Evolutionary conservation across 2,113 vertebrate genomes (phyloP).

Genomic region (Cyphomyrus plagiostoma): DNA sequence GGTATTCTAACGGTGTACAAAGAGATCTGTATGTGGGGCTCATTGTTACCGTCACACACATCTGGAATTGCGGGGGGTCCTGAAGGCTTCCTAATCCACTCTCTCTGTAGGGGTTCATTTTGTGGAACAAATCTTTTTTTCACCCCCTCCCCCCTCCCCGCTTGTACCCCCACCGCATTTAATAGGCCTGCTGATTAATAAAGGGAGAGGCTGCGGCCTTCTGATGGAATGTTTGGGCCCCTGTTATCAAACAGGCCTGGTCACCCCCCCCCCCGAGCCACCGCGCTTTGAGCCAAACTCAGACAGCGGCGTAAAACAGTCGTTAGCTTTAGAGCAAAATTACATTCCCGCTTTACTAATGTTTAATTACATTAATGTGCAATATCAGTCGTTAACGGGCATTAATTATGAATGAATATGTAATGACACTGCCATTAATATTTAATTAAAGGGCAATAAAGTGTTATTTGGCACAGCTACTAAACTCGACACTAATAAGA

Average conservation of each 20-base stretch:
- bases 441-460: constrained; percentile 76
- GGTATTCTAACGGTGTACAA: constrained; percentile 52
- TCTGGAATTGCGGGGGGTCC: constrained; percentile 29
- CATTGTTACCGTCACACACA: constrained; percentile 44
- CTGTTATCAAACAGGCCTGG: background rate
- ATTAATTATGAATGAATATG: constrained; percentile 73
- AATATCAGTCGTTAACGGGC: constrained; percentile 62
- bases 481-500: constrained; percentile 69
- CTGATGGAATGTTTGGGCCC: constrained; percentile 16
- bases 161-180: constrained; percentile 16
- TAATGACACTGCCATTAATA: constrained; percentile 69
- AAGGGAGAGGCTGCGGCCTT: constrained; percentile 1
- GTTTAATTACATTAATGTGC: constrained; percentile 75
- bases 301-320: constrained; percentile 36
- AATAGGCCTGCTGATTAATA: constrained; percentile 38
- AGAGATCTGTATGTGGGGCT: constrained; percentile 49
- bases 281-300: constrained; percentile 26
- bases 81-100: constrained; percentile 36
- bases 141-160: background rate
- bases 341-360: constrained; percentile 47
- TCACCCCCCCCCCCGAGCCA: background rate
- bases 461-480: constrained; percentile 72
- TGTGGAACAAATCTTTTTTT: constrained; percentile 32
- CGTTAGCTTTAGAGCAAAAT: constrained; percentile 41
- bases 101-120: constrained; percentile 42